Base-by-base conservation (phyloP, 1,140 invertebrate genomes). In the Calycopis cecrops region DNA sequence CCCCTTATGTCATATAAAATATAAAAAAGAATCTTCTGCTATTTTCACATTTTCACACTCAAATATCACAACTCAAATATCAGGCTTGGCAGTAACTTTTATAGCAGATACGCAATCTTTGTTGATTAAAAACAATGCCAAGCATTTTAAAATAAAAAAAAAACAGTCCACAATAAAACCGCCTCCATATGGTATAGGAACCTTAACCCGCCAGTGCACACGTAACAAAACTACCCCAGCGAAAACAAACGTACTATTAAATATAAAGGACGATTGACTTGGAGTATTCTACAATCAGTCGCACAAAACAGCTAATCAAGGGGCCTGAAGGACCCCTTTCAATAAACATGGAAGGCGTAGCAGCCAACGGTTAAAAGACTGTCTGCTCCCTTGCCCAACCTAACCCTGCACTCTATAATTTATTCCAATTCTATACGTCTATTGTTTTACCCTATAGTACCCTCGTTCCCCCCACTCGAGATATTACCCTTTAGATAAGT, bases 401-500 rank as follows among this genome's bases (percentile, higher is more conserved):
- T 70, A 71, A 69, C 65, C 67, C 63, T 61, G 65, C 64, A 73
- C 65, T 76, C 73, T 67, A 79, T 82, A 82, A 82, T 83, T 74
- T 76, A 80, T 83, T 78, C 71, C 65, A 64, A 75, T 64, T 69
- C 63, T 62, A 66, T 70, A 71, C 68, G 72, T 65, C 67, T 69
- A 73, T 85, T 85, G 79, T 85, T 80, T 80, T 76, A 74, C 61
- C 65, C 60, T 49, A 61, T 48, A 49, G 62, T 59, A 53, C 73
- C 68, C 67, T 71, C 62, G 72, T 73, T 57, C 55, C 63, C 70
- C 70, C 64, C 60, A 69, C 75, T 81, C 65, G 65, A 73, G 70
- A 71, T 60, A 64, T 76, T 71, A 75, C 72, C 67, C 80, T 81
- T 79, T 75, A 65, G 63, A 78, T 79, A 77, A 77, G 69, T 73